phyloP scores from a whole-genome alignment of 92 coral and sea anemone genomes.

The Nematostella vectensis region DNA sequence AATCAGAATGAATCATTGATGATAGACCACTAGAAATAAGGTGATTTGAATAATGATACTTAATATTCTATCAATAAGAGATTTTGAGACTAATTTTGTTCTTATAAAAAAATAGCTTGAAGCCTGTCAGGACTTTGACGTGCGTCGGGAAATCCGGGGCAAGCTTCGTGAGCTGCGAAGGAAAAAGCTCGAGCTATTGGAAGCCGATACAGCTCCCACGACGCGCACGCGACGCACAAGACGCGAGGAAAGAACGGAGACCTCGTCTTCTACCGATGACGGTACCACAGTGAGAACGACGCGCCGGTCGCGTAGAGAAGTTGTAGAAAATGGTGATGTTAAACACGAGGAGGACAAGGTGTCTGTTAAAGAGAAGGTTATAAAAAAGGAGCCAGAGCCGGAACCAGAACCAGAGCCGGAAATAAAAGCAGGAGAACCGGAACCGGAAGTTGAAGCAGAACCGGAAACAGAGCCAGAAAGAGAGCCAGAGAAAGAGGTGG shows the following conservation, averaged over 20 bases:
- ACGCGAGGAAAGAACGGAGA: slow-evolving; percentile 21
- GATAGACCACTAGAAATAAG: no score
- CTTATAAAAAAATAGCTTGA: slow-evolving; percentile 94
- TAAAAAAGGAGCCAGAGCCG: slow-evolving; percentile 13
- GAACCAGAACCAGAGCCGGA: slow-evolving; percentile 20
- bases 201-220: slow-evolving; percentile 36
- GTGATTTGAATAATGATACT: no score
- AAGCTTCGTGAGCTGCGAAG: slow-evolving; percentile 71
- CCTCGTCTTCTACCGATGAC: slow-evolving; percentile 2
- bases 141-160: slow-evolving; percentile 78
- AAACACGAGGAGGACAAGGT: slow-evolving; percentile 32
- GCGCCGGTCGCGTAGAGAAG: slow-evolving; percentile 16
- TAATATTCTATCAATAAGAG: no score
- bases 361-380: slow-evolving; percentile 16
- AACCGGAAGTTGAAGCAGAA: slow-evolving; percentile 22
- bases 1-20: no score
- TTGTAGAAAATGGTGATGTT: slow-evolving; percentile 53
- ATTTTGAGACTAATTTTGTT: no score
- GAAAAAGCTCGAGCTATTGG: slow-evolving; percentile 68
- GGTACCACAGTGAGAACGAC: slow-evolving; percentile 26
- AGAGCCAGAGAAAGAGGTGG: slow-evolving; percentile 15
- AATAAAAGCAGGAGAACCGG: slow-evolving; percentile 8
- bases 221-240: slow-evolving; percentile 34
- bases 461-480: slow-evolving; percentile 13
- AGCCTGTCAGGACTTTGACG: slow-evolving; percentile 70